phyloP scores from a whole-genome alignment of 37 sponge, comb jelly and placozoan genomes.

The Mnemiopsis leidyi region DNA sequence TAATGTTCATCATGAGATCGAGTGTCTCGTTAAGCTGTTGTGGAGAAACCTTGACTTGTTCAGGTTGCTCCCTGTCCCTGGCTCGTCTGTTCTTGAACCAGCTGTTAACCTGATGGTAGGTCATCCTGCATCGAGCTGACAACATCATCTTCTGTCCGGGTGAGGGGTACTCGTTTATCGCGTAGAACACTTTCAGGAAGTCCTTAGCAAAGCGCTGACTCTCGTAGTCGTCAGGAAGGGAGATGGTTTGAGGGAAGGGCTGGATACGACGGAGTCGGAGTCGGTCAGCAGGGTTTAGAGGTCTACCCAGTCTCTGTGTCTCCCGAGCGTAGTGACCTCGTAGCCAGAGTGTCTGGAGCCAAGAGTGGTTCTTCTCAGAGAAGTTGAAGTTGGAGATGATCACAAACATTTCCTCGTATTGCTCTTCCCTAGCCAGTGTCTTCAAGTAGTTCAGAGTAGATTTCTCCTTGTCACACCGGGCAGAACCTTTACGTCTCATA shows the following conservation, averaged over 20 bases:
- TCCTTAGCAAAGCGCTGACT: conserved; percentile 10
- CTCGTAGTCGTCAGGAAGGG: not conserved
- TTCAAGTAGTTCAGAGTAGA: conserved; percentile 50
- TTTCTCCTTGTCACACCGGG: conserved; percentile 54
- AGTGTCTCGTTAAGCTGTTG: conserved; percentile 49
- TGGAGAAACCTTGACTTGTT: not conserved
- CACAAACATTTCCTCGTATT: conserved; percentile 56
- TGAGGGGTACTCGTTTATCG: conserved; percentile 52
- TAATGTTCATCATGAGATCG: conserved; percentile 27
- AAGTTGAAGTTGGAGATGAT: conserved; percentile 53
- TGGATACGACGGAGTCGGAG: not conserved
- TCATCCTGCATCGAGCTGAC: conserved; percentile 10
- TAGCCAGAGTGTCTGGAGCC: conserved; percentile 57
- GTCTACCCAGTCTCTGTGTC: not conserved
- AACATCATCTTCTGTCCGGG: conserved; percentile 46
- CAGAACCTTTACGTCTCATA: conserved; percentile 24
- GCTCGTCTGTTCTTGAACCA: conserved; percentile 66
- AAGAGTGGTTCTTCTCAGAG: conserved; percentile 22
- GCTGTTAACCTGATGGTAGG: conserved; percentile 64
- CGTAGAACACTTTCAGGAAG: conserved; percentile 63
- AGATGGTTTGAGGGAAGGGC: conserved; percentile 33
- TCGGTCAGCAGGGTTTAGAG: not conserved
- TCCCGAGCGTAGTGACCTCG: conserved; percentile 63
- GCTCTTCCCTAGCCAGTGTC: conserved; percentile 21
- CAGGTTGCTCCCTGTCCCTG: conserved; percentile 48